Evolutionary conservation across 2,113 vertebrate genomes (phyloP).

Genomic region (Sander vitreus): DNA sequence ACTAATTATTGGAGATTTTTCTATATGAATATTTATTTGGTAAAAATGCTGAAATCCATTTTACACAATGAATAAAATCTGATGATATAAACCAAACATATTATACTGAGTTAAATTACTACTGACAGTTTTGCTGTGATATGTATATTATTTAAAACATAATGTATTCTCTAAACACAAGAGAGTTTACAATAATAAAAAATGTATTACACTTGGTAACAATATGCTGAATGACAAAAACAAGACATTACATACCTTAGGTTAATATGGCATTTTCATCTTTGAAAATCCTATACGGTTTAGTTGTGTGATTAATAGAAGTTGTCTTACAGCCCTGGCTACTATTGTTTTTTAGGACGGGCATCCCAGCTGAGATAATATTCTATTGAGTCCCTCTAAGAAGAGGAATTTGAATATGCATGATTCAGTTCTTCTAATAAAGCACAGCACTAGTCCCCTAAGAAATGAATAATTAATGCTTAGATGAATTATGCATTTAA

Average conservation of each 20-base stretch:
- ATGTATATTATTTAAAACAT: slow-evolving; percentile 29
- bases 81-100: background rate
- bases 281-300: slow-evolving; percentile 41
- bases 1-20: background rate
- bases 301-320: slow-evolving; percentile 59
- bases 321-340: slow-evolving; percentile 45
- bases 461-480: slow-evolving; percentile 81
- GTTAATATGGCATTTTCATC: slow-evolving; percentile 49
- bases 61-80: background rate
- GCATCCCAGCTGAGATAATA: slow-evolving; percentile 66
- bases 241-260: slow-evolving; percentile 48
- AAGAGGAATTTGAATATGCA: slow-evolving; percentile 75
- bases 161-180: slow-evolving; percentile 31
- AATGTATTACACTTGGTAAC: slow-evolving; percentile 20
- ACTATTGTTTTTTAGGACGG: slow-evolving; percentile 62
- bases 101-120: slow-evolving; percentile 17
- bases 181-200: slow-evolving; percentile 30
- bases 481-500: slow-evolving; percentile 83
- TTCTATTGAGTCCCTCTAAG: slow-evolving; percentile 49
- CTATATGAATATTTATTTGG: background rate
- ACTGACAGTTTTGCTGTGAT: slow-evolving; percentile 3
- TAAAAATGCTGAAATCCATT: background rate
- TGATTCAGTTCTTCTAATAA: slow-evolving; percentile 70
- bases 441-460: slow-evolving; percentile 71
- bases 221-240: slow-evolving; percentile 48